Conservation (phyloP, 2,797 vertebrate genomes). For the Dermochelys coriacea region DNA sequence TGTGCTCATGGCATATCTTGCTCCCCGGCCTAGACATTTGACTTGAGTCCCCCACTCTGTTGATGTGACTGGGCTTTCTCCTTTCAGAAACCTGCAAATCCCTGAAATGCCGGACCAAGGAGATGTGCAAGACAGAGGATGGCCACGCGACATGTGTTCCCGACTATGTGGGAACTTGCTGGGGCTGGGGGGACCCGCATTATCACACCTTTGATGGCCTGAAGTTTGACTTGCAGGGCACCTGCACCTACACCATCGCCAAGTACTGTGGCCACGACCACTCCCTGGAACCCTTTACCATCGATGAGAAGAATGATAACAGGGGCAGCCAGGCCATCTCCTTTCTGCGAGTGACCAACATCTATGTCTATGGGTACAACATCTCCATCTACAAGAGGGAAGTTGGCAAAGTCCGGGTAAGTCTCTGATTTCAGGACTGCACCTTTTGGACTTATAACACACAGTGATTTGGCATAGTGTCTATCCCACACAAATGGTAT, state of each 20-base stretch:
- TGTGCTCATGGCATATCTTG: not conserved
- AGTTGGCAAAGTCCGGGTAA: slow-evolving; percentile 80
- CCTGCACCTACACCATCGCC: slow-evolving; percentile 78
- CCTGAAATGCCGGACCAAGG: slow-evolving; percentile 74
- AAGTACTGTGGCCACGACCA: slow-evolving; percentile 79
- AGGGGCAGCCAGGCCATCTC: slow-evolving; percentile 80
- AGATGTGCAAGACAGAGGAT: slow-evolving; percentile 69
- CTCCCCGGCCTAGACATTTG: not conserved
- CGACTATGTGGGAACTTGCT: slow-evolving; percentile 68
- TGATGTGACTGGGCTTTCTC: not conserved
- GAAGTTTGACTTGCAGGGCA: slow-evolving; percentile 79
- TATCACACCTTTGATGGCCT: slow-evolving; percentile 81
- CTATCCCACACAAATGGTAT: not conserved
- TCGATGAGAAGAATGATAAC: slow-evolving; percentile 83
- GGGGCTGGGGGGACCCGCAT: slow-evolving; percentile 79
- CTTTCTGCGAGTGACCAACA: slow-evolving; percentile 73
- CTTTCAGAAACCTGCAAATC: slow-evolving; percentile 75
- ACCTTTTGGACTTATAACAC: not conserved
- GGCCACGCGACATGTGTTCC: slow-evolving; percentile 71
- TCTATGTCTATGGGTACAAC: slow-evolving; percentile 65
- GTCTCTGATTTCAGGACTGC: not conserved
- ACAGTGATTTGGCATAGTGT: too few species aligned
- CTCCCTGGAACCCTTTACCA: slow-evolving; percentile 81
- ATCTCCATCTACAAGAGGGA: slow-evolving; percentile 80
- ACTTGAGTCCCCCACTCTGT: not conserved